Conservation (phyloP, 2,888 invertebrate species). For the Cosmia trapezina region DNA sequence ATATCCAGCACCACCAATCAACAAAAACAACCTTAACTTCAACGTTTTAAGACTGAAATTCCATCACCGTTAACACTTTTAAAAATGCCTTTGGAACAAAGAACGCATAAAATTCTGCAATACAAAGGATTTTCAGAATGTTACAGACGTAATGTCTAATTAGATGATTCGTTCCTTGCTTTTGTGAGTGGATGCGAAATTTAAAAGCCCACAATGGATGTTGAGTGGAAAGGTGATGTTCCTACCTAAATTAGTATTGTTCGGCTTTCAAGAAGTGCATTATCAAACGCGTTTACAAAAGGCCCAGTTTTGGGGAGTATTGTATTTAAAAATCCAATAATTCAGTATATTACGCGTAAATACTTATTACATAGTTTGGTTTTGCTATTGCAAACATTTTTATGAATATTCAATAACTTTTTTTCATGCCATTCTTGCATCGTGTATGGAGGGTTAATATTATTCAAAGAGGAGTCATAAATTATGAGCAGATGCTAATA, state of each 20-base stretch:
- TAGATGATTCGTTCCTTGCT: conserved; percentile 82
- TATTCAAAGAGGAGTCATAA: conserved; percentile 22
- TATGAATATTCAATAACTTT: background rate
- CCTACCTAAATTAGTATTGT: conserved; percentile 43
- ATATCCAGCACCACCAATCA: conserved; percentile 73
- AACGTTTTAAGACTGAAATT: conserved; percentile 69
- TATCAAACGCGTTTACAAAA: conserved; percentile 11
- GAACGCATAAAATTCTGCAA: conserved; percentile 87
- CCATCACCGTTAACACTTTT: conserved; percentile 58
- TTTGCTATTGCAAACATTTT: background rate
- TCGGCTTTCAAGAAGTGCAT: conserved; percentile 10
- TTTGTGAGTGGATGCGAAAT: conserved; percentile 66
- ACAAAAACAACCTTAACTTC: conserved; percentile 71
- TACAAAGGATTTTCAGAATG: conserved; percentile 88
- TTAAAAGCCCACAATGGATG: conserved; percentile 58
- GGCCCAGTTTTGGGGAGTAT: background rate
- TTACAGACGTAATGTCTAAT: conserved; percentile 88
- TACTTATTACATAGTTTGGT: background rate
- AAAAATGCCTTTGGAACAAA: conserved; percentile 83
- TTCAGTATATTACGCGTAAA: background rate
- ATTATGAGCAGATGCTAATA: conserved; percentile 25
- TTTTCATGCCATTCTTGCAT: background rate
- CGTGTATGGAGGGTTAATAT: conserved; percentile 8
- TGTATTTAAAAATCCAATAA: background rate
- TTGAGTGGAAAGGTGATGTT: conserved; percentile 33